These are phyloP conservation scores for Atlantisia rogersi DNA, from an alignment of 2,113 vertebrate species.

Conservation along the genomic window DNA sequence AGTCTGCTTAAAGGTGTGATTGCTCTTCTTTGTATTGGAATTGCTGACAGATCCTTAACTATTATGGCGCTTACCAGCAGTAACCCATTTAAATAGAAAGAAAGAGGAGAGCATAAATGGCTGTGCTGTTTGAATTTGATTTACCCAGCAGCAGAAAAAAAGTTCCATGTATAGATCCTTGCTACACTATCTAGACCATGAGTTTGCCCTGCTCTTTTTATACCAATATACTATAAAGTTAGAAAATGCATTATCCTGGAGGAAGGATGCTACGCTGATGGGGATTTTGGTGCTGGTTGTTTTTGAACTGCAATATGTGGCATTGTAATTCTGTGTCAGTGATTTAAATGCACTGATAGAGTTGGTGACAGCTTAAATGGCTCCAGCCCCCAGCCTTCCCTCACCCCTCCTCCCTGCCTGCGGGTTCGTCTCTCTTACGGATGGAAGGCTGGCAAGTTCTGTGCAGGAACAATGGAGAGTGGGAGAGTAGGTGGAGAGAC, in stretches of 20 bases:
- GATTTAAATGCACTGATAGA: conserved; percentile 77
- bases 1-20: conserved; percentile 66
- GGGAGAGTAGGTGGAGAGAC: conserved; percentile 50
- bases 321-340: conserved; percentile 74
- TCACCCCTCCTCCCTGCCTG: conserved; percentile 48
- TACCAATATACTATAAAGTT: background rate
- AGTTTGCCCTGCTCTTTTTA: background rate
- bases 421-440: conserved; percentile 40
- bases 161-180: conserved; percentile 2
- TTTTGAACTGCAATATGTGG: conserved; percentile 63
- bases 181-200: background rate
- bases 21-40: conserved; percentile 68
- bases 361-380: conserved; percentile 79
- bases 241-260: conserved; percentile 17
- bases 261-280: background rate
- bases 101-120: conserved; percentile 30
- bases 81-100: conserved; percentile 67
- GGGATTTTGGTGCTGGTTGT: conserved; percentile 47
- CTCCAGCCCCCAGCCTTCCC: conserved; percentile 66
- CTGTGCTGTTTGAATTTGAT: conserved; percentile 55
- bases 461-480: conserved; percentile 56
- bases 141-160: conserved; percentile 49
- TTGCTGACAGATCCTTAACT: conserved; percentile 71
- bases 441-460: conserved; percentile 69
- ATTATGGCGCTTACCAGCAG: conserved; percentile 58